Evolutionary conservation across 2,113 vertebrate genomes (phyloP).

Genomic region (Oncorhynchus kisutch): DNA sequence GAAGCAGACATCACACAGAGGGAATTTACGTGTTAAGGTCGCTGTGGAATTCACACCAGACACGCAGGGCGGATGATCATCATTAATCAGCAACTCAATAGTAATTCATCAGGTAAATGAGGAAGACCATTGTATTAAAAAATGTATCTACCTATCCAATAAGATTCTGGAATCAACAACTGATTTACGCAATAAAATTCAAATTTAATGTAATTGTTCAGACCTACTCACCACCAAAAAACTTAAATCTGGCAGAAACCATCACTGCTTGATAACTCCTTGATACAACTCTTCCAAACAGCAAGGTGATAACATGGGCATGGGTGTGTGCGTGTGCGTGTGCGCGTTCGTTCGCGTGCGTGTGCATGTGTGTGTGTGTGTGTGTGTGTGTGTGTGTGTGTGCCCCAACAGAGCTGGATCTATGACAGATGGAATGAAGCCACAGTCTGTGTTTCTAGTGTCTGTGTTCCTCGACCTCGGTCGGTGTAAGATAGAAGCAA

Average conservation of each 20-base stretch:
- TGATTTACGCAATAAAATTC: slow-evolving; percentile 24
- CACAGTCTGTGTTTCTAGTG: slow-evolving; percentile 30
- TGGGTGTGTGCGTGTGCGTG: no score
- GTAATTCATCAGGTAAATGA: no score
- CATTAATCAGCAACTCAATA: no score
- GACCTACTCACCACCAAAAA: not conserved
- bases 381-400: no score
- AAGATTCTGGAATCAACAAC: not conserved
- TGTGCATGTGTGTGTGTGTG: not conserved
- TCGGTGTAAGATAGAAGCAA: slow-evolving; percentile 25
- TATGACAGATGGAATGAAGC: slow-evolving; percentile 16
- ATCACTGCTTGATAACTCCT: no score
- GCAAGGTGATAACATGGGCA: no score
- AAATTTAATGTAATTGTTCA: slow-evolving; percentile 15
- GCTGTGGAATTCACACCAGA: no score
- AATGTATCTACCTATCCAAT: slow-evolving; percentile 7
- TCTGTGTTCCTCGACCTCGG: slow-evolving; percentile 29
- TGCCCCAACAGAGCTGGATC: slow-evolving; percentile 18
- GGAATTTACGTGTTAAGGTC: slow-evolving; percentile 16
- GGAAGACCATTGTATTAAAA: slow-evolving; percentile 19
- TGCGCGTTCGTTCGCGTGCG: no score
- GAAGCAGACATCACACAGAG: slow-evolving; percentile 7
- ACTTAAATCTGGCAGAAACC: not conserved
- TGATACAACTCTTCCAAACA: no score
- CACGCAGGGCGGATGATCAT: no score